These are phyloP conservation scores for Laticauda colubrina DNA, from an alignment of 2,113 vertebrate genomes.

Conservation along the genomic window DNA sequence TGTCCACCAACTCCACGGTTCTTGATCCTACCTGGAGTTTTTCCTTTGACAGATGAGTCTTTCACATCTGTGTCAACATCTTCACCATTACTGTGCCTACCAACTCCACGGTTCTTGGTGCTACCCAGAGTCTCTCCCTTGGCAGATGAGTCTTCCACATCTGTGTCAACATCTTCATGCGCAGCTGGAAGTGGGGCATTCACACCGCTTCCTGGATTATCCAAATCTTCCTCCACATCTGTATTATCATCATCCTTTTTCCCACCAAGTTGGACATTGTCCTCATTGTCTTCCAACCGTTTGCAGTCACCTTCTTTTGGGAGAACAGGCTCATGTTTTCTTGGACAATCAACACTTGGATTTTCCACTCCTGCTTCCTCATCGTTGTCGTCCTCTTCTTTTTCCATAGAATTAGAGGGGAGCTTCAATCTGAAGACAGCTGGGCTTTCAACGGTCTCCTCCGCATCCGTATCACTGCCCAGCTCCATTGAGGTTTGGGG, in stretches of 20 bases:
- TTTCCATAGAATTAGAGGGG: no score
- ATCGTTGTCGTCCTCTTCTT: background rate
- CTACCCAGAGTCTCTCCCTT: background rate
- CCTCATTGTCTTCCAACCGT: background rate
- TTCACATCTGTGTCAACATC: slow-evolving; percentile 45
- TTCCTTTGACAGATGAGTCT: background rate
- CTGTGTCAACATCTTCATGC: slow-evolving; percentile 34
- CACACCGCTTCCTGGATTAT: background rate
- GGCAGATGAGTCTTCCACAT: slow-evolving; percentile 28
- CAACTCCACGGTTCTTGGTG: background rate
- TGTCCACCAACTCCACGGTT: background rate
- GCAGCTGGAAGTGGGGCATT: background rate
- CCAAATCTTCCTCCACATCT: slow-evolving; percentile 7
- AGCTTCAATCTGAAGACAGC: background rate
- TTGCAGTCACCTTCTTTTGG: background rate
- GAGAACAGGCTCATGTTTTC: no score
- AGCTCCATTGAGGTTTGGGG: background rate
- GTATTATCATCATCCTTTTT: slow-evolving; percentile 37
- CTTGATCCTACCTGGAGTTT: background rate
- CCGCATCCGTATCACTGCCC: slow-evolving; percentile 1
- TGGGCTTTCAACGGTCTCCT: background rate
- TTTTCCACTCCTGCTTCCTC: background rate
- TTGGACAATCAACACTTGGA: background rate
- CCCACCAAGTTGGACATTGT: background rate
- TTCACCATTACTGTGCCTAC: background rate